Base-by-base conservation (phyloP, 2,113 vertebrate species). In the Cettia cetti region DNA sequence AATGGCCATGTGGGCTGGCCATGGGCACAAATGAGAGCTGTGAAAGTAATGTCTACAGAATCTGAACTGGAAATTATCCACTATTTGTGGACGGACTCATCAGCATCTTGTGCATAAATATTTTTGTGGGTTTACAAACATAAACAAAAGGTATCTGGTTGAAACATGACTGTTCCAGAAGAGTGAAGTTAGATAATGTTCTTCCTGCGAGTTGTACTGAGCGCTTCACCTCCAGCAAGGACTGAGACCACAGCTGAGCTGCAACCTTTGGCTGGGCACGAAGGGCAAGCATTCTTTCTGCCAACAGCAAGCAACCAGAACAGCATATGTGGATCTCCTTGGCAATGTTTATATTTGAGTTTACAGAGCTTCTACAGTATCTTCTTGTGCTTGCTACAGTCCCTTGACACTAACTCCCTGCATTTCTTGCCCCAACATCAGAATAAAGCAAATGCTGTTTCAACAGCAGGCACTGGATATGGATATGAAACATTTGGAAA, bases 1-100 rank as follows among this genome's bases (percentile, higher is more conserved):
- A 30, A 0, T 1, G 5, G 39, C 42, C 31, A 3, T 0, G 0
- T 40, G 47, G 33, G 53, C 39, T 91, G 50, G 9, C 31, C 23
- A 27, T 13, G 8, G 54, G 11, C 52, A 28, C 22, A 52, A 52
- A 49, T n/a, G 27, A 85, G 31, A 80, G 9, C 30, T 63, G 17
- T 70, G 66, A 88, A 33, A 70, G 13, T 74, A 61, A 59, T 31
- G 18, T 52, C 27, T 50, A 1, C 16, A 54, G 40, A 53, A 80
- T 26, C 49, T 71, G 44, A 68, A 76, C 39, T 44, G 57, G 57
- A 56, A 37, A 40, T 39, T 35, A 33, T 30, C 14, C 18, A 12
- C 59, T 37, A 9, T 40, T 69, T 68, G 27, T 82, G 59, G 35
- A 72, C 35, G 15, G 27, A 44, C 40, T 44, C 50, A 11, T 76